phyloP scores from a whole-genome alignment of 2,888 invertebrate genomes.

The Temnothorax ravouxi region DNA sequence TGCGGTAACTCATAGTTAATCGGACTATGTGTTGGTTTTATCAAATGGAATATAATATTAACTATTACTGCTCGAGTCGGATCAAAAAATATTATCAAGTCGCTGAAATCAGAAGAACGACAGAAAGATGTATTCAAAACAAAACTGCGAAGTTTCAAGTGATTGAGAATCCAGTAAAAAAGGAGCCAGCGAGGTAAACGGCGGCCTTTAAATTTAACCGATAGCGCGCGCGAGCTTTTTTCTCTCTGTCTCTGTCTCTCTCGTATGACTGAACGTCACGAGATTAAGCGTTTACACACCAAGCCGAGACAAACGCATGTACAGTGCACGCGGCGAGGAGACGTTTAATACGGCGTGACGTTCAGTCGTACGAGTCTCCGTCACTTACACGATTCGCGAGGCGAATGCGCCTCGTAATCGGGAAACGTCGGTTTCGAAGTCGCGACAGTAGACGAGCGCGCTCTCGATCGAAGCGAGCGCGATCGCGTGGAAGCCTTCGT shows the following conservation, averaged over 20 bases:
- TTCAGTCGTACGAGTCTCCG: not conserved
- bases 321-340: not conserved
- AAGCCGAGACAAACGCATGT: not conserved
- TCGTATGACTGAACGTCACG: not conserved
- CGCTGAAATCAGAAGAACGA: not conserved
- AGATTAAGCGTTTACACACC: not conserved
- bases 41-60: not conserved
- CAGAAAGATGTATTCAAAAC: not conserved
- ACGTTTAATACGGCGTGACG: not conserved
- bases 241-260: not conserved
- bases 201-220: not conserved
- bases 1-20: not conserved
- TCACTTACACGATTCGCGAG: not conserved
- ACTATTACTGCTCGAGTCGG: not conserved
- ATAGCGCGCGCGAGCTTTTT: not conserved
- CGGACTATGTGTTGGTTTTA: not conserved
- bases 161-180: not conserved
- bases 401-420: not conserved
- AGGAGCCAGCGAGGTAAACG: not conserved
- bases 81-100: not conserved
- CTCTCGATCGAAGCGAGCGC: not conserved
- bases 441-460: not conserved
- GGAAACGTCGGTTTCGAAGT: conserved; percentile 9
- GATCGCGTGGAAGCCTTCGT: not conserved
- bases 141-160: not conserved